Percentiles rank a stretch among this genome's conserved stretches.
Conservation (phyloP, 1,140 invertebrate species). For the Drosophila mayri region DNA sequence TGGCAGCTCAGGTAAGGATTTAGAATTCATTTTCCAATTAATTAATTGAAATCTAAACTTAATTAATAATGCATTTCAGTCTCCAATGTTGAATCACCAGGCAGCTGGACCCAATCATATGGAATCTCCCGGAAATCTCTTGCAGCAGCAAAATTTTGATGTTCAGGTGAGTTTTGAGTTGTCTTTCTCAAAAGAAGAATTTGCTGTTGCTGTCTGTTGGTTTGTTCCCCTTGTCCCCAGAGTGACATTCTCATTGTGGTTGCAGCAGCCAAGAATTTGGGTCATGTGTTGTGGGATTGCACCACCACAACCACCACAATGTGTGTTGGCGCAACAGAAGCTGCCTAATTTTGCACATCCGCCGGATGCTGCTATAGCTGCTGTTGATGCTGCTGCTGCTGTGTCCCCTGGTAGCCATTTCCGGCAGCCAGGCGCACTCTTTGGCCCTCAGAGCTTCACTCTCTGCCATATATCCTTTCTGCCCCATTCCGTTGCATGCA, state of each 20-base stretch:
- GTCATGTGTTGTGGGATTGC: slow-evolving; percentile 33
- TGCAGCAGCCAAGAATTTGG: slow-evolving; percentile 41
- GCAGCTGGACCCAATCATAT: slow-evolving; percentile 81
- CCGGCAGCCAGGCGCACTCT: slow-evolving; percentile 33
- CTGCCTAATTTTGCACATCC: slow-evolving; percentile 76
- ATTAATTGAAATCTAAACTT: neutral
- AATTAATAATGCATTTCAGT: slow-evolving; percentile 38
- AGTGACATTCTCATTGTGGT: slow-evolving; percentile 41
- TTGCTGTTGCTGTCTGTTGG: neutral
- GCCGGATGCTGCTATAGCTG: slow-evolving; percentile 42
- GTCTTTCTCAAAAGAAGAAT: neutral
- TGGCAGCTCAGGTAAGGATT: slow-evolving; percentile 79
- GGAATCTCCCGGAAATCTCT: slow-evolving; percentile 83
- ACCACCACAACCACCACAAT: slow-evolving; percentile 3
- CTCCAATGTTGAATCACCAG: slow-evolving; percentile 83
- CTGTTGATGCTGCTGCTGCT: slow-evolving; percentile 18
- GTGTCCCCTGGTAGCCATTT: slow-evolving; percentile 63
- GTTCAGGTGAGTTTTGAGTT: slow-evolving; percentile 79
- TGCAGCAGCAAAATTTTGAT: slow-evolving; percentile 85
- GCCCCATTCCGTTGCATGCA: slow-evolving; percentile 42
- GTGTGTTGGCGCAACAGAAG: slow-evolving; percentile 45
- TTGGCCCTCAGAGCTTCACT: slow-evolving; percentile 12
- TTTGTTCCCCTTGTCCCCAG: slow-evolving; percentile 21
- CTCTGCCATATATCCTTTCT: slow-evolving; percentile 8
- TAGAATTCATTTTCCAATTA: neutral